Evolutionary conservation across 2,797 vertebrate species (phyloP).

Genomic region (Heterohyrax brucei): DNA sequence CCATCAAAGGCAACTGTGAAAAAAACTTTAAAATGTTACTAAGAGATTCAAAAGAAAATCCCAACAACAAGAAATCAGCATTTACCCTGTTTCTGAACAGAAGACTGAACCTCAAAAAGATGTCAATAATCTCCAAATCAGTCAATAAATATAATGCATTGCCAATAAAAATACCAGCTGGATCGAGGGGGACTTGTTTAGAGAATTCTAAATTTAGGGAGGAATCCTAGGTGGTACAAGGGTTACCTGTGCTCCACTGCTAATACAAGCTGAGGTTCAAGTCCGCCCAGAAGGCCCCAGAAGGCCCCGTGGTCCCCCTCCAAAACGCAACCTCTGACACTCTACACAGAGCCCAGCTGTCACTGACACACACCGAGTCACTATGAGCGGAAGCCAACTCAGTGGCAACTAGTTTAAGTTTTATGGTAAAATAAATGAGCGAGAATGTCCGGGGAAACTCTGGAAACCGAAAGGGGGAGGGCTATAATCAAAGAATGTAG

Average conservation of each 20-base stretch:
- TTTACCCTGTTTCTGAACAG: neutral
- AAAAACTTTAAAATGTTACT: slow-evolving; percentile 11
- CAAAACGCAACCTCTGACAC: too few species aligned
- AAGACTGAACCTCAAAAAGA: slow-evolving; percentile 49
- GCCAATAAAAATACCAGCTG: slow-evolving; percentile 27
- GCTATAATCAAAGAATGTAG: slow-evolving; percentile 22
- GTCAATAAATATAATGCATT: slow-evolving; percentile 1
- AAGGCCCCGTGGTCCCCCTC: too few species aligned
- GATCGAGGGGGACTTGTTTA: neutral
- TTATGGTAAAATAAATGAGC: slow-evolving; percentile 53
- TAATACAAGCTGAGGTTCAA: too few species aligned
- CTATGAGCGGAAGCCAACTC: too few species aligned
- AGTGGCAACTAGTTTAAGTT: neutral
- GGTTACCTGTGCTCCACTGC: too few species aligned
- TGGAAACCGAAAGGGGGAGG: slow-evolving; percentile 33
- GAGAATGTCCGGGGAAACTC: slow-evolving; percentile 43
- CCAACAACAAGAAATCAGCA: slow-evolving; percentile 48
- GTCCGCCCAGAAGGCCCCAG: too few species aligned
- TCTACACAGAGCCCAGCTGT: too few species aligned
- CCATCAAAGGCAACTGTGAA: neutral
- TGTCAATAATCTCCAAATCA: slow-evolving; percentile 25
- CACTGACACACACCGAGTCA: too few species aligned
- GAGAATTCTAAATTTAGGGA: slow-evolving; percentile 31
- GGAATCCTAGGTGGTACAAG: too few species aligned
- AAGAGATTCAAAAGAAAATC: slow-evolving; percentile 15